Base-by-base conservation (phyloP, 1,140 invertebrate genomes). In the Ridgeia piscesae region DNA sequence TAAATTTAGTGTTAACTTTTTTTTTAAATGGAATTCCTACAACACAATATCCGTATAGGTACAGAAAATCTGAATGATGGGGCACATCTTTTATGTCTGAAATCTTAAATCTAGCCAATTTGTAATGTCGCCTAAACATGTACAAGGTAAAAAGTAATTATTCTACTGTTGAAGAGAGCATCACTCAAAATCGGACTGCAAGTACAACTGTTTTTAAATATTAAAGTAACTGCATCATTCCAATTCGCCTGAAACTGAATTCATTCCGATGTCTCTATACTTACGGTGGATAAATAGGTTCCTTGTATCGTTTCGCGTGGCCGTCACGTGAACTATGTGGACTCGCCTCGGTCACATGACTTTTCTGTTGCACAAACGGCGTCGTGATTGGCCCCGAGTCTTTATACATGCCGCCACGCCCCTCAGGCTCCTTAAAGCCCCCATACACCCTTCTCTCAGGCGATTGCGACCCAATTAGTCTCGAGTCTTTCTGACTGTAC, bases 261-360 rank as follows among this genome's bases (percentile, higher is more conserved):
- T 77, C 11, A 77, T 77, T 77, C 17, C 58, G 0, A 21, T 27
- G 58, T 77, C 4, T 77, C 58, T 77, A 21, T 21, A 77, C 58
- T 77, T 77, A 77, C 58, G 58, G 58, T 77, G 58, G 58, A 77
- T 77, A 77, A 77, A 77, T 77, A 77, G 58, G 58, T 77, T 77
- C 58, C 58, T 77, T 77, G 58, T 77, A 77, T 77, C 58, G 58
- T 21, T 21, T 9, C 11, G 58, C 58, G 2, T 27, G 58, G 27
- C 58, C 58, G 27, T 77, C 58, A 21, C 58, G 58, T 21, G 58
- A 77, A 77, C 27, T 77, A 21, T 77, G 58, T 77, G 58, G 58
- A 77, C 58, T 77, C 27, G 58, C 58, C 27, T 77, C 58, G 8
- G 58, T 77, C 58, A 77, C 58, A 31, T 31, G 58, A 77, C 58